Evolutionary conservation across 1,140 invertebrate genomes (phyloP), one percentile per base, ranked within the genome.

Genomic region (Pseudomyrmex cubaensis): DNA sequence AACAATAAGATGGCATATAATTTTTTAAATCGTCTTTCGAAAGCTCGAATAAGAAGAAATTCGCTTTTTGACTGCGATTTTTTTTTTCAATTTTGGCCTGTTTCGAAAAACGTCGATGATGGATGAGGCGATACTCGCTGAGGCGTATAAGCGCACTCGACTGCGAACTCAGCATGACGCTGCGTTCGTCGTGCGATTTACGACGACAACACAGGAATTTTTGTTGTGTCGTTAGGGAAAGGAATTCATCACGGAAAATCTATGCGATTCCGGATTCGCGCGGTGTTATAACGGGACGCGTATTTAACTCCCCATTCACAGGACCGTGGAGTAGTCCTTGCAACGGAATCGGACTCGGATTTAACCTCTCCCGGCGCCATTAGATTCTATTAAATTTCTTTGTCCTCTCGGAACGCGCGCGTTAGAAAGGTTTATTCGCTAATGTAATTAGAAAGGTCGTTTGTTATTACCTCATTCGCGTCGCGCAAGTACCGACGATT

Each of bases 341-440:
- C 73, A 83, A 83, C 85, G 85, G 85, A 87, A 87, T 83, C 82
- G 64, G 66, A 66, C 73, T 54, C 56, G 67, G 44, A 35, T 69
- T 88, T 85, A 82, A 90, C 83, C 86, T 83, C 64, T 73, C 25
- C 35, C 7, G 35, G 62, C 46, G 69, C 83, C 89, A 83, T 86
- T 90, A 83, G 88, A 82, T 90, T 77, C 75, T 78, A 87, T 82
- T 86, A 87, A 80, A 89, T 87, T 85, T 72, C 82, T 80, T 83
- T 83, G 82, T 90, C 84, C 89, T 78, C 75, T n/a, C 67, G 84
- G 86, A 84, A 90, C 80, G 80, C 77, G 77, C 85, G 78, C 86
- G 64, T 50, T 15, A n/a, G 20, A 12, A 44, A 62, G 61, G 57
- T n/a, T 74, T 48, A 35, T 56, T 80, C 66, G 52, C 61, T 62